Evolutionary conservation across 2,113 vertebrate species (phyloP), one percentile per base, ranked within the genome.

Genomic region (Gila orcuttii): DNA sequence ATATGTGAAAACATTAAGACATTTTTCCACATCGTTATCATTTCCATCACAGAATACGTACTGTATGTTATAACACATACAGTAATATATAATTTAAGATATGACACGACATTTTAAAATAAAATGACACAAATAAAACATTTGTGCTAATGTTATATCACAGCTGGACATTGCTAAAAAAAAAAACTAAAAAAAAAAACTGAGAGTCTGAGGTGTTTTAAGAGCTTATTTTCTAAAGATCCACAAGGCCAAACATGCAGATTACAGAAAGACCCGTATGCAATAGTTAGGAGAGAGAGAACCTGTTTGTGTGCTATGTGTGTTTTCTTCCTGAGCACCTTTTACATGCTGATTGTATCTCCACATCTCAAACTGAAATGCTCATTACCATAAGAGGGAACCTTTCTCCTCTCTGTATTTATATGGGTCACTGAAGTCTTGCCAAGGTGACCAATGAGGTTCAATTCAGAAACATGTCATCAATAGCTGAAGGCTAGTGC

Each of bases 341-440:
- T 80, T 45, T 50, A 55, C 64, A 86, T 81, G 42, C 52, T 85
- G 69, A 85, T 55, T 76, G 33, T 73, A 76, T 60, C 33, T 74
- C 33, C 28, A 75, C 64, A 79, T 74, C 23, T 83, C 52, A 69
- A 57, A 71, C 55, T 79, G 64, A 83, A 83, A 86, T 55, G 73
- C 78, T 88, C 87, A 86, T 86, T 86, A 86, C 39, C 74, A 74
- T 88, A 88, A 86, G 77, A 86, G 74, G 80, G 79, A 57, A 79
- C 75, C 52, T 79, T 88, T 86, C 87, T 84, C 33, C 39, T 47
- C 47, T 36, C 75, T 80, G 82, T 78, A 84, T 88, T 86, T 86
- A 84, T 88, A 88, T 86, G 85, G 85, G 69, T 84, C 84, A 84
- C 85, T 86, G 75, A 84, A 88, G 81, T 88, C 81, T 84, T 88